These are phyloP conservation scores for Eueides isabella DNA, from an alignment of 1,140 invertebrate species.

Conservation along the genomic window DNA sequence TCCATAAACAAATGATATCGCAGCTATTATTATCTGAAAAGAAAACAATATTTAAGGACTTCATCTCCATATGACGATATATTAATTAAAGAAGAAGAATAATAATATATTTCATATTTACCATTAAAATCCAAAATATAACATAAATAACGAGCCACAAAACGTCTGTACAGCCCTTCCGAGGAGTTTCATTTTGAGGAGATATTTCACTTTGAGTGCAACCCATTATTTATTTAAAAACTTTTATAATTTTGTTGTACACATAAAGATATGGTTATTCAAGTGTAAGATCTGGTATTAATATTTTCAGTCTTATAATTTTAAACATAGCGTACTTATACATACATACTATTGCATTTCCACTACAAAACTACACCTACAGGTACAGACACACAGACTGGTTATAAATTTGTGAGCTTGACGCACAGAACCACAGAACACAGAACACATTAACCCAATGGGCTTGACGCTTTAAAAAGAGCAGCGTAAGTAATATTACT, in stretches of 20 bases:
- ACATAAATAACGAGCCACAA: slow-evolving; percentile 92
- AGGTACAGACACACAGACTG: too few species aligned
- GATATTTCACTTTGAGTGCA: slow-evolving; percentile 78
- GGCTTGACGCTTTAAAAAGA: too few species aligned
- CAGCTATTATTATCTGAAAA: slow-evolving; percentile 90
- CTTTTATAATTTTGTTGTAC: slow-evolving; percentile 6
- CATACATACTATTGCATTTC: background rate
- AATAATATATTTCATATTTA: slow-evolving; percentile 75
- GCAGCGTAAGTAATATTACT: background rate
- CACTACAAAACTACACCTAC: background rate
- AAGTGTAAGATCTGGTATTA: background rate
- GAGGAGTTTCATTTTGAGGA: slow-evolving; percentile 76
- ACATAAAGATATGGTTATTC: background rate
- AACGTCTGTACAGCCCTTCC: slow-evolving; percentile 91
- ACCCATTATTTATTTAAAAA: slow-evolving; percentile 59
- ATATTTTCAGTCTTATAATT: background rate
- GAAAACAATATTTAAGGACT: slow-evolving; percentile 5
- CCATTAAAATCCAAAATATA: slow-evolving; percentile 94
- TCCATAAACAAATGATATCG: slow-evolving; percentile 94
- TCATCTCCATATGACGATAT: background rate
- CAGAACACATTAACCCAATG: too few species aligned
- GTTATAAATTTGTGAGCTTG: too few species aligned
- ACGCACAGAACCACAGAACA: background rate
- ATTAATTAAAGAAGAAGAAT: background rate
- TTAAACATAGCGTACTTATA: background rate